Evolutionary conservation across 1,140 invertebrate genomes (phyloP).

Genomic region (Drosophila kikkawai): DNA sequence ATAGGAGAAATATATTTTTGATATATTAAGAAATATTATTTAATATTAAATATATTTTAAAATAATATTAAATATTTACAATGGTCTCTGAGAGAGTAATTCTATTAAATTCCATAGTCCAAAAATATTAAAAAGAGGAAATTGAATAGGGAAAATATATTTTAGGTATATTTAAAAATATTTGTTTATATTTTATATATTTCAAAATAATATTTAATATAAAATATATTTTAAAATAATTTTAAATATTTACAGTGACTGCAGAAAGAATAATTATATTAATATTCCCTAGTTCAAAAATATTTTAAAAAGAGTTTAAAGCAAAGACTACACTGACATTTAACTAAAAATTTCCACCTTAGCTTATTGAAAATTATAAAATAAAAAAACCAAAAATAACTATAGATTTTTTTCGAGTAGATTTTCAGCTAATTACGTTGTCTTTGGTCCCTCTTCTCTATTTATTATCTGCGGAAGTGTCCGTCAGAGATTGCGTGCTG

Average conservation of each 20-base stretch:
- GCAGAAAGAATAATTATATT: not conserved
- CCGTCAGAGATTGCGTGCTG: conserved; percentile 38
- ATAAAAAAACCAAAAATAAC: not conserved
- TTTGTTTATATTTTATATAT: no score
- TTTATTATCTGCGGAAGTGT: conserved; percentile 49
- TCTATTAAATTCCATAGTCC: not conserved
- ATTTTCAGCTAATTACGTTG: conserved; percentile 37
- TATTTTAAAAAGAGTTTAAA: no score
- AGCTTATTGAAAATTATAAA: not conserved
- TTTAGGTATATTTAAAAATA: no score
- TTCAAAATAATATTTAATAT: not conserved
- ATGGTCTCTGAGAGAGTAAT: no score
- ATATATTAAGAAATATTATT: no score
- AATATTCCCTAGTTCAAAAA: not conserved
- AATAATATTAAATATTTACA: not conserved
- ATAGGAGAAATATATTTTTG: not conserved
- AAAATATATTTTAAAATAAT: not conserved
- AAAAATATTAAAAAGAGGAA: no score
- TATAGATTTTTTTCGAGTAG: not conserved
- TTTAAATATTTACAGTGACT: not conserved
- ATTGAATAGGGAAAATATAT: no score
- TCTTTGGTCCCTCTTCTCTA: conserved; percentile 7
- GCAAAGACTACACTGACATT: no score
- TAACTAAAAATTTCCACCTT: not conserved
- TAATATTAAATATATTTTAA: not conserved